phyloP scores from a whole-genome alignment of 2,113 vertebrate genomes.

The Ageneiosus marmoratus region DNA sequence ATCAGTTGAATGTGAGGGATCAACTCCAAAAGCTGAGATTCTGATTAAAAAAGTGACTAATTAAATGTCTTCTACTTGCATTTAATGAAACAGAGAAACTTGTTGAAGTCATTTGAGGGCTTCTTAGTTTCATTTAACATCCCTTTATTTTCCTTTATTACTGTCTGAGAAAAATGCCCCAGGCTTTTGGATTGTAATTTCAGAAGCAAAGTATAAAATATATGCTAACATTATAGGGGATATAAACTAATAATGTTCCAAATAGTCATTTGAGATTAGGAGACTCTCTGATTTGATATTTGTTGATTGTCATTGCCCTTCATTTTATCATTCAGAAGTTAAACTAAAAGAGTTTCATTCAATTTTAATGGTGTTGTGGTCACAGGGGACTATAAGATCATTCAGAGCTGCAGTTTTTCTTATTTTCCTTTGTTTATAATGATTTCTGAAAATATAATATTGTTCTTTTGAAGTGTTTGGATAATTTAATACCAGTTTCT shows the following conservation, averaged over 20 bases:
- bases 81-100: not conserved
- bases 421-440: constrained; percentile 6
- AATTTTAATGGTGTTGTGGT: constrained; percentile 11
- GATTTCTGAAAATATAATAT: not conserved
- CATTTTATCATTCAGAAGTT: not conserved
- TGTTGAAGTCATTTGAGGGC: not conserved
- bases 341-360: not conserved
- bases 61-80: not conserved
- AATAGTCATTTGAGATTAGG: constrained; percentile 42
- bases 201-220: not conserved
- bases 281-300: constrained; percentile 9
- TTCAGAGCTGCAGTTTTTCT: not conserved
- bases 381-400: constrained; percentile 8
- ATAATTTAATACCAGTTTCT: not conserved
- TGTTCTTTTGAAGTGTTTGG: not conserved
- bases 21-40: not conserved
- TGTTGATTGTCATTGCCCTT: not conserved
- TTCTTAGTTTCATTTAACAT: not conserved
- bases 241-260: constrained; percentile 28
- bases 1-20: not conserved
- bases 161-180: not conserved
- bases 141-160: not conserved
- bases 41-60: not conserved
- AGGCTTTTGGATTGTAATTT: not conserved
- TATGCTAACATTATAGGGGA: not conserved